These are phyloP conservation scores for Acanthococcus lagerstroemiae DNA, from an alignment of 2,888 invertebrate species.

Conservation along the genomic window DNA sequence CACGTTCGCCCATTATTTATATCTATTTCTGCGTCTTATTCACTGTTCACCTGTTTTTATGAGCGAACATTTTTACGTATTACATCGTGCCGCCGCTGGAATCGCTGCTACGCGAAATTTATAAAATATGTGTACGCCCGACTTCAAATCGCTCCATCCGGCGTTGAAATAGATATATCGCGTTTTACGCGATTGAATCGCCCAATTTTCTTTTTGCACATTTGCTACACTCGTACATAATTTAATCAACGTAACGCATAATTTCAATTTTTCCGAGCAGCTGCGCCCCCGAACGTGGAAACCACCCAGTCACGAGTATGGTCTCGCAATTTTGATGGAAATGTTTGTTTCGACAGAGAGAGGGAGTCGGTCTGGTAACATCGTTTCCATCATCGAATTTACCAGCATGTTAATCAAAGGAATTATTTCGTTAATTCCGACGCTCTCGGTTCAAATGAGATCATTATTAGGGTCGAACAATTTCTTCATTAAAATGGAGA, in stretches of 20 bases:
- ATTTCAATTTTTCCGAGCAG: not conserved
- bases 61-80: slow-evolving; percentile 1
- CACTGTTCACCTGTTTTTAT: not conserved
- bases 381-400: slow-evolving; percentile 6
- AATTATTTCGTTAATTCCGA: slow-evolving; percentile 3
- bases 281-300: too few relatives aligned
- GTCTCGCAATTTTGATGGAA: not conserved
- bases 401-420: slow-evolving; percentile 9
- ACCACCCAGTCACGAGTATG: not conserved
- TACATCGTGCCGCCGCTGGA: too few relatives aligned
- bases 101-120: too few relatives aligned
- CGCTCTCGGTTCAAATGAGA: not conserved
- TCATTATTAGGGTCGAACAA: slow-evolving; percentile 4
- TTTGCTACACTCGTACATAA: too few relatives aligned
- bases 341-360: not conserved
- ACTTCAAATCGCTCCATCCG: too few relatives aligned
- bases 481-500: slow-evolving; percentile 6
- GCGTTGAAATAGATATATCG: too few relatives aligned
- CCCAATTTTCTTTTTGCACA: too few relatives aligned
- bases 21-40: not conserved
- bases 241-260: not conserved
- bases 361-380: too few relatives aligned
- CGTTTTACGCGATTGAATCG: too few relatives aligned
- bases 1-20: slow-evolving; percentile 1
- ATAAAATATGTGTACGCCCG: too few relatives aligned